phyloP scores from a whole-genome alignment of 2,113 vertebrate genomes.

The Cynocephalus volans region DNA sequence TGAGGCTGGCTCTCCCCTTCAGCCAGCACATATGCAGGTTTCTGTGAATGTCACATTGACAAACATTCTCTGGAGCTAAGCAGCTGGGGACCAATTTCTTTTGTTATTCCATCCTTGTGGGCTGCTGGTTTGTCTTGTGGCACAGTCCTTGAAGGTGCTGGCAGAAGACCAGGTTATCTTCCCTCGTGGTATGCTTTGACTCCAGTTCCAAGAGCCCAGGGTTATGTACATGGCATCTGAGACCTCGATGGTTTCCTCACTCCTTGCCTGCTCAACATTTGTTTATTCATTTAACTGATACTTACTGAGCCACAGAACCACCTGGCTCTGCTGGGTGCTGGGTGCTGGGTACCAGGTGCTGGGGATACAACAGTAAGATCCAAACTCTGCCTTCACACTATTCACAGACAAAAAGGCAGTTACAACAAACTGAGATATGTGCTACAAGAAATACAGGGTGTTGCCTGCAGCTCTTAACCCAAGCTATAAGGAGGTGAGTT shows the following conservation, averaged over 20 bases:
- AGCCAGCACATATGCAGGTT: slow-evolving; percentile 47
- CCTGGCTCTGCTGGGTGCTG: neutral
- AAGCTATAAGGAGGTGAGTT: neutral
- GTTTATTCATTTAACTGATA: neutral
- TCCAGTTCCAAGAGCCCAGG: neutral
- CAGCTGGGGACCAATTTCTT: slow-evolving; percentile 50
- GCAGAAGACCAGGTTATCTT: neutral
- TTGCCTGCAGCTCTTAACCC: neutral
- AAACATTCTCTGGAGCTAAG: slow-evolving; percentile 40
- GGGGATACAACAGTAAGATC: neutral
- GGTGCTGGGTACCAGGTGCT: neutral
- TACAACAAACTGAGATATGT: neutral
- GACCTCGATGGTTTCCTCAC: neutral
- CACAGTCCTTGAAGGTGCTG: neutral
- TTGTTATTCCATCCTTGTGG: neutral
- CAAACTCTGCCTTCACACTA: neutral
- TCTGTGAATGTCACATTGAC: slow-evolving; percentile 73
- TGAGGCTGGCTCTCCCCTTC: slow-evolving; percentile 31
- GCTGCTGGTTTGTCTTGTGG: slow-evolving; percentile 32
- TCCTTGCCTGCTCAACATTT: neutral
- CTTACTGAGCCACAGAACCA: neutral
- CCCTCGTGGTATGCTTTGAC: neutral
- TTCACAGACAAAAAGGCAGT: slow-evolving; percentile 36
- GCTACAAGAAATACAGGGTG: neutral
- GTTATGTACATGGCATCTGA: neutral